Percentiles rank a stretch among this genome's conserved stretches.
phyloP scores from a whole-genome alignment of 2,113 vertebrate genomes.

The Synodontis membranacea region DNA sequence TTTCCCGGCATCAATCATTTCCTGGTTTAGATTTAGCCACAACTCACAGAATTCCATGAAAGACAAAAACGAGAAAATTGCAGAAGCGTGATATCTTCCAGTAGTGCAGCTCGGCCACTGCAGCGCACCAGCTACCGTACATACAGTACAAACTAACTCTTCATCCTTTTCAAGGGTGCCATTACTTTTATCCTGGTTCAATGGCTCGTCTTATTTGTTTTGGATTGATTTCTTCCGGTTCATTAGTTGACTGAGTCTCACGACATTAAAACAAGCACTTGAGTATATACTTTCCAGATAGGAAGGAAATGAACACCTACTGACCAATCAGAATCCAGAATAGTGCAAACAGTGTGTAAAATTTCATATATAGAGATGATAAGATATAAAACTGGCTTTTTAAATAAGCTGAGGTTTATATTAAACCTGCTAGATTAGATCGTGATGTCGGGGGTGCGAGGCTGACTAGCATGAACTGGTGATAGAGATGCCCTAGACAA shows the following conservation, averaged over 20 bases:
- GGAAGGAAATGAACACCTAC: not conserved
- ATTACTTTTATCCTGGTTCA: not conserved
- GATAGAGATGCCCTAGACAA: slow-evolving; percentile 25
- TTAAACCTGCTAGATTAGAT: not conserved
- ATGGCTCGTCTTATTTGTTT: not conserved
- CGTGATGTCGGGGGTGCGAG: slow-evolving; percentile 23
- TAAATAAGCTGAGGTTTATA: not conserved
- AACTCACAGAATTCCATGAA: not conserved
- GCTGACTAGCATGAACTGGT: slow-evolving; percentile 1
- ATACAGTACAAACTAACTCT: not conserved
- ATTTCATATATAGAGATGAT: not conserved
- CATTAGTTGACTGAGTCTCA: not conserved
- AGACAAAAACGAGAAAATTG: not conserved
- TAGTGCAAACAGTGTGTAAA: not conserved
- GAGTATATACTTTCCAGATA: too few species aligned
- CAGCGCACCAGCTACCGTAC: not conserved
- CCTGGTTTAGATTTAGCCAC: not conserved
- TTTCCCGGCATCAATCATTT: too few species aligned
- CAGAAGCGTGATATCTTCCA: not conserved
- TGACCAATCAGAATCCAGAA: not conserved
- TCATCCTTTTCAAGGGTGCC: not conserved
- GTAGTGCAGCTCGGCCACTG: not conserved
- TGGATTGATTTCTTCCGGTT: not conserved
- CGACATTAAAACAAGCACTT: too few species aligned
- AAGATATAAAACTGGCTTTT: not conserved